Conservation (phyloP, 2,113 vertebrate species). For the Pseudorectes ferrugineus region DNA sequence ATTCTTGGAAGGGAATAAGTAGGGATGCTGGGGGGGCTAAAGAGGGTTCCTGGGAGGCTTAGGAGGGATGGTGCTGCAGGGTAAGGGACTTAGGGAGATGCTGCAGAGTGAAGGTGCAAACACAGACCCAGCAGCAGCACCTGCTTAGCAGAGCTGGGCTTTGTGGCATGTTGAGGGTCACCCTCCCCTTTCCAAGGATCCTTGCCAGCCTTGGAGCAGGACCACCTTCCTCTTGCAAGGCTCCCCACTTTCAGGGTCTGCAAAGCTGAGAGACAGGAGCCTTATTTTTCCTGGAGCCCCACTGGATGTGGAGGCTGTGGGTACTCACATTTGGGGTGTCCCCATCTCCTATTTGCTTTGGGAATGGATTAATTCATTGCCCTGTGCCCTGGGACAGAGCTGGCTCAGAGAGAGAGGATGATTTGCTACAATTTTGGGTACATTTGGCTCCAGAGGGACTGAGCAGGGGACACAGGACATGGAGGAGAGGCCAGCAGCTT, state of each 20-base stretch:
- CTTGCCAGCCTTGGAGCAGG: not conserved
- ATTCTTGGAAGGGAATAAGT: not conserved
- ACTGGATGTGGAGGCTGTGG: not conserved
- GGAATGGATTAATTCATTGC: not conserved
- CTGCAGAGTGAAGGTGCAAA: not conserved
- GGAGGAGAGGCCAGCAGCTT: not conserved
- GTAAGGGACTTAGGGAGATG: not conserved
- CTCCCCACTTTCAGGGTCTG: not conserved
- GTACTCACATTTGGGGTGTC: fast-evolving
- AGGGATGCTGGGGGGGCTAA: not conserved
- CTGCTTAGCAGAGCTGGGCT: not conserved
- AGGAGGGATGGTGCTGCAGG: not conserved
- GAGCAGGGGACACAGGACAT: not conserved
- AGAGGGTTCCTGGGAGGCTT: not conserved
- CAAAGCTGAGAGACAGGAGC: not conserved
- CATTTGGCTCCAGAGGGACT: not conserved
- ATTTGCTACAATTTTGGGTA: not conserved
- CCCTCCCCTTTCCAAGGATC: not conserved
- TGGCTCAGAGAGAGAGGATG: not conserved
- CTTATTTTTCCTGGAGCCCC: not conserved
- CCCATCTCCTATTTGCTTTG: not conserved
- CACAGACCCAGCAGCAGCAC: not conserved
- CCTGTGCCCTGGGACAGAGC: not conserved
- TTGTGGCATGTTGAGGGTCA: not conserved
- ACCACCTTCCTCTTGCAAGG: not conserved